These are phyloP conservation scores for Rhimphoctona megacephalus DNA, from an alignment of 2,888 invertebrate genomes.

Conservation along the genomic window DNA sequence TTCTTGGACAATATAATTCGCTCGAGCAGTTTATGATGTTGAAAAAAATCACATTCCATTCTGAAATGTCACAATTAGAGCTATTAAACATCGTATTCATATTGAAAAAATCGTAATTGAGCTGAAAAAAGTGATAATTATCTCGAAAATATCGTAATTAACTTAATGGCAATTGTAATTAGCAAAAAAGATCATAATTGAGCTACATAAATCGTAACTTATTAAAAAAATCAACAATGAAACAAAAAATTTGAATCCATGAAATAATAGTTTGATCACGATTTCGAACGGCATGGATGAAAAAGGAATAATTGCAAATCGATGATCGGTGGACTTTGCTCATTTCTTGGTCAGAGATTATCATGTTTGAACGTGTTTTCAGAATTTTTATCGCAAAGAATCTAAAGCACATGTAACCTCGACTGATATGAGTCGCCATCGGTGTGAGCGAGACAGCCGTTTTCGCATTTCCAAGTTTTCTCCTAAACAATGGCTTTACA, in stretches of 20 bases:
- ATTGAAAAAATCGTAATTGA: background rate
- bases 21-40: background rate
- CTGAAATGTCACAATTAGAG: background rate
- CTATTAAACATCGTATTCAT: background rate
- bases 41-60: background rate
- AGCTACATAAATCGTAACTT: too few species aligned
- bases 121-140: background rate
- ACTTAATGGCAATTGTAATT: background rate
- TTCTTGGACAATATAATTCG: background rate
- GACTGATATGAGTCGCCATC: background rate
- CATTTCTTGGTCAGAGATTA: conserved; percentile 53
- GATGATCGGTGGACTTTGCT: conserved; percentile 39
- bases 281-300: background rate
- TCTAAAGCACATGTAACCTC: background rate
- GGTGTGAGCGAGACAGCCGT: background rate
- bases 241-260: background rate
- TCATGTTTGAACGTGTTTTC: background rate
- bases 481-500: too few species aligned
- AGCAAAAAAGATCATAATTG: background rate
- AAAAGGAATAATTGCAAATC: background rate
- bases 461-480: background rate
- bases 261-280: background rate
- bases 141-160: background rate
- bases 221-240: too few species aligned
- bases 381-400: background rate